phyloP scores from a whole-genome alignment of 2,888 invertebrate genomes.

The Chamaedrilus cognettii region DNA sequence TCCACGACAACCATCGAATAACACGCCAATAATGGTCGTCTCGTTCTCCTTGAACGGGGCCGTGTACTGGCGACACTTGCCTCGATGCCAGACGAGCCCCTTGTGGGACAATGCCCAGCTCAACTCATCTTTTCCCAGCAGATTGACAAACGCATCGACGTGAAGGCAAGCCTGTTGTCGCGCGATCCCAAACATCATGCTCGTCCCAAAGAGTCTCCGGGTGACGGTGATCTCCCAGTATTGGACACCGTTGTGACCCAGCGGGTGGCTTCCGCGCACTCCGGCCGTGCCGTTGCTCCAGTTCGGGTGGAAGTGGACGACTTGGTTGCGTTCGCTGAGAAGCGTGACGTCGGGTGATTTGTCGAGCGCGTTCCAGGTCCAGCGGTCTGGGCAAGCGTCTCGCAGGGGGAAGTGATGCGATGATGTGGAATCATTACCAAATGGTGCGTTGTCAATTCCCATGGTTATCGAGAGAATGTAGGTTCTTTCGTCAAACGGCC shows the following conservation, averaged over 20 bases:
- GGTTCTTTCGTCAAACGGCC: no score
- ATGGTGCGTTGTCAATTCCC: not conserved
- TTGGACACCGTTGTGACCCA: constrained; percentile 66
- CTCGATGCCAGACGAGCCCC: constrained; percentile 72
- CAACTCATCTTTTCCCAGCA: constrained; percentile 71
- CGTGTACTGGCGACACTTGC: constrained; percentile 68
- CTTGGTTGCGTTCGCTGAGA: constrained; percentile 56
- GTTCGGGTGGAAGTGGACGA: constrained; percentile 75
- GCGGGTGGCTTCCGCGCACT: constrained; percentile 68
- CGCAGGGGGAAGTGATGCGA: constrained; percentile 22
- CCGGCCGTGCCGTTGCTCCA: constrained; percentile 77
- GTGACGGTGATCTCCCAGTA: constrained; percentile 71
- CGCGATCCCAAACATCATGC: constrained; percentile 76
- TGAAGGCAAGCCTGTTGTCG: constrained; percentile 66
- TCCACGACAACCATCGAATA: constrained; percentile 69
- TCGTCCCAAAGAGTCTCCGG: constrained; percentile 72
- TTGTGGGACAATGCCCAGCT: constrained; percentile 77
- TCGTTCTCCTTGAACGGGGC: constrained; percentile 73
- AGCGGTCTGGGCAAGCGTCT: constrained; percentile 68
- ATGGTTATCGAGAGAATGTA: no score
- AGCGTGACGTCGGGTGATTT: constrained; percentile 65
- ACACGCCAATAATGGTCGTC: constrained; percentile 69
- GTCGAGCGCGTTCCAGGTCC: constrained; percentile 71
- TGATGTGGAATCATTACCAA: not conserved
- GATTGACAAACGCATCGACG: constrained; percentile 70